phyloP scores from a whole-genome alignment of 2,797 vertebrate genomes.

The Ispidina lecontei region DNA sequence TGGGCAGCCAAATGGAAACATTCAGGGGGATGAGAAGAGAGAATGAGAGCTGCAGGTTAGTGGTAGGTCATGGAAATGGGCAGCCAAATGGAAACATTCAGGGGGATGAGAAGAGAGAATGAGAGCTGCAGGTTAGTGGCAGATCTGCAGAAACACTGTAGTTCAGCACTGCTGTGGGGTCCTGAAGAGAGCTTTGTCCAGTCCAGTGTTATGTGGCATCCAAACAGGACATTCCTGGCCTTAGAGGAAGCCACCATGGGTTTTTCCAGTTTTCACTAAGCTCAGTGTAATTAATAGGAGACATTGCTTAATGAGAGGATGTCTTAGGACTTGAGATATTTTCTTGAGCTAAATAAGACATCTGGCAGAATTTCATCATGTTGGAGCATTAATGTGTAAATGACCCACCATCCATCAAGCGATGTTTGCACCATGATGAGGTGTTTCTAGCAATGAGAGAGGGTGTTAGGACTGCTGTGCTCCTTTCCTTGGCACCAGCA shows the following conservation, averaged over 20 bases:
- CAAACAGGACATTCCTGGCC: not conserved
- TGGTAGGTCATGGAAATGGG: slow-evolving; percentile 20
- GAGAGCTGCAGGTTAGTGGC: not conserved
- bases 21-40: not conserved
- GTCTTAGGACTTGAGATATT: not conserved
- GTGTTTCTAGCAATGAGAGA: not conserved
- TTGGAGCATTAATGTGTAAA: not conserved
- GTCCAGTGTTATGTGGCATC: not conserved
- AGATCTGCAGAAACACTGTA: not conserved
- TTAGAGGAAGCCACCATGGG: not conserved
- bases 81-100: slow-evolving; percentile 29
- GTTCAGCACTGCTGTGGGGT: not conserved
- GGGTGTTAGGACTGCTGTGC: not conserved
- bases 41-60: not conserved
- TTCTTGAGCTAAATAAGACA: not conserved
- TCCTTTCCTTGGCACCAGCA: not conserved
- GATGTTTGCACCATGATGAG: not conserved
- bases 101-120: not conserved
- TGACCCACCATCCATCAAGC: not conserved
- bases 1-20: slow-evolving; percentile 36
- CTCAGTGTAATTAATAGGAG: not conserved
- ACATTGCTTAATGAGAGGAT: not conserved
- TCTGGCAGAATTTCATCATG: not conserved
- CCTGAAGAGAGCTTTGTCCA: not conserved
- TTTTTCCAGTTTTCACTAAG: not conserved